Conservation (phyloP, 2,797 vertebrate genomes). For the Protosalanx chinensis region DNA sequence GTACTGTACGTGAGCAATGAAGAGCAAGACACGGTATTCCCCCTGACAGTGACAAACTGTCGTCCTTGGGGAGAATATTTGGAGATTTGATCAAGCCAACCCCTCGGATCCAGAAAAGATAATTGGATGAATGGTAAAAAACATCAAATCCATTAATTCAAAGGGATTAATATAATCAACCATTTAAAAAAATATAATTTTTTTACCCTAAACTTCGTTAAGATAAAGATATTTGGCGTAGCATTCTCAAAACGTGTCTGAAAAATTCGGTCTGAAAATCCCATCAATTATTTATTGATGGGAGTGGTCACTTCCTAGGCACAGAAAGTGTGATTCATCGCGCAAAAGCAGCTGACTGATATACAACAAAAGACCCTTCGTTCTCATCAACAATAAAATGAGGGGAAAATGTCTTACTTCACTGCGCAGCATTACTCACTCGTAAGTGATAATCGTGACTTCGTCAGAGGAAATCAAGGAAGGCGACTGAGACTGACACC, state of each 20-base stretch:
- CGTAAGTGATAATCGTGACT: neutral
- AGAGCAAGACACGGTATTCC: too few relatives aligned
- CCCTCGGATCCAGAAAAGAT: constrained; percentile 44
- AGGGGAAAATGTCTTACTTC: neutral
- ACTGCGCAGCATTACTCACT: neutral
- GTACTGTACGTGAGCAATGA: neutral
- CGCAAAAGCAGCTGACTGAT: neutral
- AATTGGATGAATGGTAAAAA: constrained; percentile 35
- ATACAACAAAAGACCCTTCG: neutral
- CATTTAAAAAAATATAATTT: neutral
- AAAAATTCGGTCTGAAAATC: neutral
- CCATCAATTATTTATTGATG: neutral
- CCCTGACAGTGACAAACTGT: constrained; percentile 19
- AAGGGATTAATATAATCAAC: constrained; percentile 1
- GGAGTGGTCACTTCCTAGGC: neutral
- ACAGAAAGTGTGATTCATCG: neutral
- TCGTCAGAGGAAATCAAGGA: constrained; percentile 5
- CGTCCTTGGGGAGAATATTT: constrained; percentile 60
- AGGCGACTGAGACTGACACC: neutral
- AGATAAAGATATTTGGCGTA: neutral
- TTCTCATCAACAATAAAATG: neutral
- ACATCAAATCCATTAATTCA: neutral
- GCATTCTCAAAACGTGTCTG: neutral
- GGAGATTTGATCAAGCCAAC: constrained; percentile 55
- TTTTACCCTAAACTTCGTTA: neutral